Percentiles rank a stretch among this genome's conserved stretches.
phyloP scores from a whole-genome alignment of 2,888 invertebrate genomes.

The Ptychoptera contaminata region DNA sequence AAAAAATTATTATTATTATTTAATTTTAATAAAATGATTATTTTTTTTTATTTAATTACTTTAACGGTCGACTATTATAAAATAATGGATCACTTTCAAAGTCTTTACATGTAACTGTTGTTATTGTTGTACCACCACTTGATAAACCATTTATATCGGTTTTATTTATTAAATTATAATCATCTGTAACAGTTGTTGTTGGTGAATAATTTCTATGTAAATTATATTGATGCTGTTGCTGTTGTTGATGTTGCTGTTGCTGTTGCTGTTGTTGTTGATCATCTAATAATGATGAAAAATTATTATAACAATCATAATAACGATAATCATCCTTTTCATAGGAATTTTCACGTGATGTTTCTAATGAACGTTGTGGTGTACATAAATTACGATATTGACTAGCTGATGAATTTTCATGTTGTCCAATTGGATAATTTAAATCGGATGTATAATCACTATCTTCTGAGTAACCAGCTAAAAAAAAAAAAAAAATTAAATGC shows the following conservation, averaged over 20 bases:
- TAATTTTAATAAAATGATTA: constrained; percentile 6
- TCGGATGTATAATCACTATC: constrained; percentile 96
- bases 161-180: neutral
- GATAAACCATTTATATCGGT: neutral
- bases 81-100: constrained; percentile 51
- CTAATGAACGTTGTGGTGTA: constrained; percentile 43
- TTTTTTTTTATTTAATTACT: constrained; percentile 10
- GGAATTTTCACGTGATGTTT: constrained; percentile 67
- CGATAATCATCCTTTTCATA: constrained; percentile 65
- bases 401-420: constrained; percentile 81
- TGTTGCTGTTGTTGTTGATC: constrained; percentile 10
- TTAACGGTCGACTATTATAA: constrained; percentile 64
- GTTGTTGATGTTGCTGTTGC: constrained; percentile 12
- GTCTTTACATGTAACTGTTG: constrained; percentile 20
- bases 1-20: neutral
- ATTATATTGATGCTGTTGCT: constrained; percentile 9
- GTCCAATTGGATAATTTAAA: constrained; percentile 76
- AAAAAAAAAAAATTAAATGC: constrained; percentile 12
- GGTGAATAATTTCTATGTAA: neutral
- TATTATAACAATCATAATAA: constrained; percentile 9
- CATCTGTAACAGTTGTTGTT: neutral
- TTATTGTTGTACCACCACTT: neutral
- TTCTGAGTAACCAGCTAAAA: constrained; percentile 82
- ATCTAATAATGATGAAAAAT: constrained; percentile 11
- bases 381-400: constrained; percentile 45